Base-by-base conservation (phyloP, 2,113 vertebrate genomes). In the Scomber colias region DNA sequence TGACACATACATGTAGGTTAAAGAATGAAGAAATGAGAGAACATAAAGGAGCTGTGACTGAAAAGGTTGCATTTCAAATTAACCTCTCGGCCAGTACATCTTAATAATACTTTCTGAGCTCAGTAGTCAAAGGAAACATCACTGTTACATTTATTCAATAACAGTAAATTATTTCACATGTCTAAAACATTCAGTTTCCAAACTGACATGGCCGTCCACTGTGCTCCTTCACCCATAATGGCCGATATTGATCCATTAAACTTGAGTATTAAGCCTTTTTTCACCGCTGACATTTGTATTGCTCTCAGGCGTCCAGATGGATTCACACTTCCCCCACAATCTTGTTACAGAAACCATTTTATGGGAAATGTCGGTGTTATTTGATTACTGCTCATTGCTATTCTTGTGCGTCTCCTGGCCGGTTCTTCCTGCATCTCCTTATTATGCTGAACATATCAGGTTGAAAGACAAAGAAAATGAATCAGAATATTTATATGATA, bases 321-420 rank as follows among this genome's bases (percentile, higher is more conserved):
- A 84, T 79, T 92, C 86, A 83, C 81, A 75, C 87, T 90, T 88
- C 61, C 77, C 35, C 80, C 79, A 75, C 82, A 94, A 95, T 93
- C 93, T 92, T 77, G 70, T 95, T 95, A 94, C 64, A 50, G 86
- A 79, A 92, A 84, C 74, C 90, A 62, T 92, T 91, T 93, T 79
- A 84, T 88, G 87, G 91, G 83, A 93, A 92, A 91, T 94, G 89
- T 79, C 64, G 1, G 21, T 30, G 11, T 93, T 84, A 95, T 94
- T 78, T 3, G 76, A 93, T 94, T 94, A 94, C 57, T 27, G 70
- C 69, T 77, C 71, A 81, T 72, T 50, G 70, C 69, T 86, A 70
- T 77, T 56, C 70, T 77, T 16, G 30, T 44, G 75, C 30, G 6
- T 66, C 70, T 82, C 63, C 12, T 74, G 46, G 45, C 48, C 2